These are phyloP conservation scores for Hydrozoanthus gracilis DNA, from an alignment of 92 coral and sea anemone genomes.

Conservation along the genomic window DNA sequence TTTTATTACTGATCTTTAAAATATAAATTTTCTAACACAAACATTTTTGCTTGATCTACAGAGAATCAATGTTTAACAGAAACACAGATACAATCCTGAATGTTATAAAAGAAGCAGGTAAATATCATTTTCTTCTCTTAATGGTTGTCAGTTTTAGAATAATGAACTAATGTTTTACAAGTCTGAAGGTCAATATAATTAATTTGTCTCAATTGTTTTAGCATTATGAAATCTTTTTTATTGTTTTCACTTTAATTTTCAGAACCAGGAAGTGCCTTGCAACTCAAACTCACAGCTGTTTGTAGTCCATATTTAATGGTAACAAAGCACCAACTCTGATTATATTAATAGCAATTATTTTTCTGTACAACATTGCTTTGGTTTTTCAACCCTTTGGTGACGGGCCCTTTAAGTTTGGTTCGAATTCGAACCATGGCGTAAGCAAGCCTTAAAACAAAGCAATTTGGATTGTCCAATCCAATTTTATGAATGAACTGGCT, in stretches of 20 bases:
- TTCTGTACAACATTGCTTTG: too few relatives aligned
- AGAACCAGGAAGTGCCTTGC: conserved; percentile 36
- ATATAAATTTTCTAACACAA: too few relatives aligned
- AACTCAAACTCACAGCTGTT: conserved; percentile 38
- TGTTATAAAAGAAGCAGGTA: conserved; percentile 34
- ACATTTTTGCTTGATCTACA: background rate
- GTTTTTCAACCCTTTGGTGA: too few relatives aligned
- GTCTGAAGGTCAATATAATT: background rate
- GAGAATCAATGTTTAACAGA: conserved; percentile 40
- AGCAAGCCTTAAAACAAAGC: too few relatives aligned
- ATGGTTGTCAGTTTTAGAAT: background rate
- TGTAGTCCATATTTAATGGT: conserved; percentile 45
- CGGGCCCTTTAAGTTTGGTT: too few relatives aligned
- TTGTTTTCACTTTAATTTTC: background rate
- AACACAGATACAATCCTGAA: conserved; percentile 35
- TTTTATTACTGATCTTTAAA: too few relatives aligned
- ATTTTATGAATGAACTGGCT: too few relatives aligned
- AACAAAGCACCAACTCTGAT: background rate
- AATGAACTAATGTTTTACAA: too few relatives aligned
- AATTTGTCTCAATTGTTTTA: background rate
- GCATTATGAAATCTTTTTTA: background rate
- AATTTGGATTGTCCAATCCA: too few relatives aligned
- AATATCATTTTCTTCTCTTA: too few relatives aligned
- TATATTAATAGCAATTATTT: too few relatives aligned
- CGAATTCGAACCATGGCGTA: too few relatives aligned